Base-by-base conservation (phyloP, 2,888 invertebrate genomes). In the Notodonta ziczac region DNA sequence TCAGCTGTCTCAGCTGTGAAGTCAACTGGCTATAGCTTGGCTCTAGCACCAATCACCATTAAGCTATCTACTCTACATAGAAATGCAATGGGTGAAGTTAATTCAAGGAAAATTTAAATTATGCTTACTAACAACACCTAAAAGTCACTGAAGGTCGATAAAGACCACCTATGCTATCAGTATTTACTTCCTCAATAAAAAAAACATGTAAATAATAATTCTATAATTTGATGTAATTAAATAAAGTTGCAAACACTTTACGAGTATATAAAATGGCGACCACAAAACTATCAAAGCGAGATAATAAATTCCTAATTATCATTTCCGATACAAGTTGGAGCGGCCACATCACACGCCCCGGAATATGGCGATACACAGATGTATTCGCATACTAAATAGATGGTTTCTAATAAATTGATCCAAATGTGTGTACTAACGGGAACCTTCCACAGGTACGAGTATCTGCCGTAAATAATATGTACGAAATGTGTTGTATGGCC, bases 221-320 rank as follows among this genome's bases (percentile, higher is more conserved):
- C 7, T 5, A 46, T 46, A 13, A 46, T 46, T 24, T 46, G 46
- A 46, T 46, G n/a, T 46, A n/a, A 46, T n/a, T 46, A 6, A 46
- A 46, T 46, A 46, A 46, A n/a, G 46, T 46, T 46, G 50, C 50
- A 50, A 50, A 50, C 6, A 14, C 9, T 50, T 50, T 16, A 50
- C 50, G 50, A 50, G 50, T 16, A 50, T 10, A 50, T 50, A 50
- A 50, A 50, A 16, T 16, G 16, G 50, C 16, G 16, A 50, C 50
- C 50, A 9, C 50, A 50, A 4, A 16, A 14, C 50, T 50, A 50
- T 50, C 50, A 16, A 16, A 50, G n/a, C n/a, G 13, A 46, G 46
- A 46, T 46, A 46, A 46, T n/a, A 46, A 46, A 46, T 46, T 46
- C n/a, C n/a, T n/a, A 46, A 46, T 46, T 46, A n/a, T n/a, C n/a